A percentile compares a stretch with the other conserved stretches of the same genome.
These are phyloP conservation scores for Myotis davidii DNA, from an alignment of 2,113 vertebrate species.

Conservation along the genomic window DNA sequence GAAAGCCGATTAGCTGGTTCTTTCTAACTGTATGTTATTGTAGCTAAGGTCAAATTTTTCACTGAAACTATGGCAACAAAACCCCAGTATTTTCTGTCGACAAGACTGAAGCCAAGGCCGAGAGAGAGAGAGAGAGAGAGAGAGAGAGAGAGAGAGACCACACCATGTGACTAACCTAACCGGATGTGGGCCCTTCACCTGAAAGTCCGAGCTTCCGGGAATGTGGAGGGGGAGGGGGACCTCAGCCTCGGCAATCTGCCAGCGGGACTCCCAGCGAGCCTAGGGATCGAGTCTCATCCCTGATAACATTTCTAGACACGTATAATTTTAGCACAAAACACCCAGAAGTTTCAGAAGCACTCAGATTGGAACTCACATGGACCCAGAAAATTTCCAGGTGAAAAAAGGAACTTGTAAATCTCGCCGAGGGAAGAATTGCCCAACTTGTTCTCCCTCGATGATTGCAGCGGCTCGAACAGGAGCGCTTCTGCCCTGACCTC, in stretches of 20 bases:
- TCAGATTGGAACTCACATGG: constrained; percentile 55
- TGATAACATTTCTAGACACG: constrained; percentile 55
- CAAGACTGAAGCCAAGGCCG: constrained; percentile 80
- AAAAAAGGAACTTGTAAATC: background rate
- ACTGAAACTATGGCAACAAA: constrained; percentile 89
- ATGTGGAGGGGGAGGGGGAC: background rate
- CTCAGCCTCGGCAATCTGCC: background rate
- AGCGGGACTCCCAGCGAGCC: background rate
- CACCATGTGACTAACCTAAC: too few species aligned
- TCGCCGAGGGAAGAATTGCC: background rate
- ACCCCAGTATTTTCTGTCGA: constrained; percentile 81
- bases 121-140: constrained; percentile 43
- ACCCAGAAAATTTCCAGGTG: constrained; percentile 70
- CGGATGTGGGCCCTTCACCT: constrained; percentile 66
- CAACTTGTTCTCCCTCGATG: background rate
- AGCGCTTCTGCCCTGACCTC: background rate
- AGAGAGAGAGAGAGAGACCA: constrained; percentile 56
- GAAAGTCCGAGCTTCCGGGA: constrained; percentile 33
- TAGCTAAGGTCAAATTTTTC: constrained; percentile 89
- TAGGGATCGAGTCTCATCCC: background rate
- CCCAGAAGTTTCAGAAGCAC: constrained; percentile 59
- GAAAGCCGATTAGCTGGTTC: constrained; percentile 88
- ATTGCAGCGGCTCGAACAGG: background rate
- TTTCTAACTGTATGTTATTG: constrained; percentile 86
- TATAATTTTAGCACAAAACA: constrained; percentile 70